Percentiles rank a stretch among this genome's conserved stretches.
Conservation (phyloP, 2,797 vertebrate genomes). For the Phrynocephalus forsythii region DNA sequence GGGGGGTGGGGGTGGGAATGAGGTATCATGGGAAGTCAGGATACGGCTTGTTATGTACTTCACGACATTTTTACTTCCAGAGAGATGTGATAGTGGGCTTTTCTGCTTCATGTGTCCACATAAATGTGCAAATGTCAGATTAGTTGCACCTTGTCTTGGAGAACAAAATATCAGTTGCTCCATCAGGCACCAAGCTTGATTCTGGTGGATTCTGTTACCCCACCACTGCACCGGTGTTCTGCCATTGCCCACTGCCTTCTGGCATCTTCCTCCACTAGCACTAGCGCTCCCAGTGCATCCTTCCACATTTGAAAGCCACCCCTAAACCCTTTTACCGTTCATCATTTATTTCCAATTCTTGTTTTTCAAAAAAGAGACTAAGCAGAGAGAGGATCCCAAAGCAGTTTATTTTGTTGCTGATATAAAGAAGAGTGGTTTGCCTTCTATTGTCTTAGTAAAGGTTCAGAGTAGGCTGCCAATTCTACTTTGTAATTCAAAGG, state of each 20-base stretch:
- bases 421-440: background rate
- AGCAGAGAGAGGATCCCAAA: conserved; percentile 27
- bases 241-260: too few relatives aligned
- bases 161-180: too few relatives aligned
- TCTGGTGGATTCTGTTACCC: background rate
- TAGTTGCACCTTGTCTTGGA: too few relatives aligned
- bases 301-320: background rate
- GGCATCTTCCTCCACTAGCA: background rate
- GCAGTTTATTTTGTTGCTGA: background rate
- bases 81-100: background rate
- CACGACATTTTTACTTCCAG: background rate
- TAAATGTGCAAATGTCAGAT: background rate
- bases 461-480: background rate
- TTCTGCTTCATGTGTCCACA: background rate
- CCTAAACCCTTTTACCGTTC: background rate
- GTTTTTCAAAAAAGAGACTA: background rate
- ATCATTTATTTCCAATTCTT: background rate
- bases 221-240: too few relatives aligned
- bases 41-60: background rate
- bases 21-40: background rate
- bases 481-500: conserved; percentile 20
- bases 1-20: background rate
- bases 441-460: background rate
- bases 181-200: background rate
- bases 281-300: background rate